phyloP scores from a whole-genome alignment of 2,113 vertebrate genomes.

The Phasianus colchicus region DNA sequence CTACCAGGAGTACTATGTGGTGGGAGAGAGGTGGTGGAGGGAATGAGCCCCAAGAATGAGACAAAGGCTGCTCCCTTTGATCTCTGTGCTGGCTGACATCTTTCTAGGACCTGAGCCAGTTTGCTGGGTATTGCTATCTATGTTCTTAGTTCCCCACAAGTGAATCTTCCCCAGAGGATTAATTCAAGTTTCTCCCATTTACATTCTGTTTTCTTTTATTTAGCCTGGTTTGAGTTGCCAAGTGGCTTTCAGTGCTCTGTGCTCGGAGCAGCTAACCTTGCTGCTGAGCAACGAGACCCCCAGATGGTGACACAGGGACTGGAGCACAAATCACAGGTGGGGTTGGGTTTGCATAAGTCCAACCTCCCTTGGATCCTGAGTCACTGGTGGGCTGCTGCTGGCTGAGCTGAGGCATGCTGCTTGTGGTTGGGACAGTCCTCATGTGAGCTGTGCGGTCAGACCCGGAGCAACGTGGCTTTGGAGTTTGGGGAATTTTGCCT shows the following conservation, averaged over 20 bases:
- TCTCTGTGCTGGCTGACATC: not conserved
- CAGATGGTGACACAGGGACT: not conserved
- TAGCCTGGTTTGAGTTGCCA: not conserved
- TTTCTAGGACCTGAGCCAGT: not conserved
- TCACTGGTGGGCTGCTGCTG: not conserved
- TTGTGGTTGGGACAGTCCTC: not conserved
- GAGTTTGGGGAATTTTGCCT: slow-evolving; percentile 11
- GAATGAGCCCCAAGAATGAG: not conserved
- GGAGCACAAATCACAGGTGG: not conserved
- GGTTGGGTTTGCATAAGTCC: not conserved
- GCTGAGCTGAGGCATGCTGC: not conserved
- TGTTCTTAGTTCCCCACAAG: not conserved
- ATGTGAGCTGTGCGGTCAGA: not conserved
- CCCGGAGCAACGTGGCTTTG: not conserved
- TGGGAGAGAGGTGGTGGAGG: not conserved
- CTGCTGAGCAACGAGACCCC: rapidly evolving
- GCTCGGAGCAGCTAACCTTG: not conserved
- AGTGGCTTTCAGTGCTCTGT: not conserved
- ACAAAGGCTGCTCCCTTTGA: not conserved
- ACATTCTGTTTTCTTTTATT: not conserved
- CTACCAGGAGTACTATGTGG: not conserved
- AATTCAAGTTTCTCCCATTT: not conserved
- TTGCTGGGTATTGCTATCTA: not conserved
- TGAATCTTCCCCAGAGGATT: not conserved
- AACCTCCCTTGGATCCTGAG: rapidly evolving